Conservation (phyloP, 2,797 vertebrate genomes). For the Argentina silus region DNA sequence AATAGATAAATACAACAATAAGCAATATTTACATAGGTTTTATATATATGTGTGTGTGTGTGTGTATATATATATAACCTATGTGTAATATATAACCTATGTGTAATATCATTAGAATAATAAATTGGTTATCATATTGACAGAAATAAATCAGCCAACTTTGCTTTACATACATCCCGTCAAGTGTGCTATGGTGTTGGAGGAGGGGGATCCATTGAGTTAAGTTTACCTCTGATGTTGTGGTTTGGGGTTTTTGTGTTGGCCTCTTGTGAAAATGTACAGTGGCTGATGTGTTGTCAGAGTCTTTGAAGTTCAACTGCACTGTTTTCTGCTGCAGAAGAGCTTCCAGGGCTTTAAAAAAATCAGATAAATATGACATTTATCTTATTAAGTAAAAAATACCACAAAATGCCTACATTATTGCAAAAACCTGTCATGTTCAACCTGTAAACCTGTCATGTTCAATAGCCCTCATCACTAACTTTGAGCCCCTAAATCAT, state of each 20-base stretch:
- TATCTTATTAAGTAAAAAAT: background rate
- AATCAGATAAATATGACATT: background rate
- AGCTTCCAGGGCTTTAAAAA: background rate
- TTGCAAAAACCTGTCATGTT: background rate
- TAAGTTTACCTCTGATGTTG: background rate
- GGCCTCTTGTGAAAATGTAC: background rate
- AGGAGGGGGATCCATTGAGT: background rate
- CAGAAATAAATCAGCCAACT: background rate
- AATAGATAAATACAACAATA: too few species aligned
- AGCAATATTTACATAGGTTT: too few species aligned
- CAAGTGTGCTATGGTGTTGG: background rate
- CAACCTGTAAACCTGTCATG: background rate
- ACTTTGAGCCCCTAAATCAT: too few species aligned
- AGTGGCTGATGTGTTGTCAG: rapidly evolving
- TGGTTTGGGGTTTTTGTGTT: rapidly evolving
- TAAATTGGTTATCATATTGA: background rate
- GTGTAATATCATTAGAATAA: too few species aligned
- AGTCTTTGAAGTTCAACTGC: rapidly evolving
- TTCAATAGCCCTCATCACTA: too few species aligned
- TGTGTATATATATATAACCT: too few species aligned
- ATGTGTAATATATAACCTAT: too few species aligned
- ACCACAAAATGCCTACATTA: background rate
- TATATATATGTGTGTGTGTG: too few species aligned
- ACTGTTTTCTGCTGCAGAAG: background rate
- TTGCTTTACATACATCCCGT: conserved; percentile 35